Base-by-base conservation (phyloP, 2,113 vertebrate genomes). In the Pygoscelis antarcticus region DNA sequence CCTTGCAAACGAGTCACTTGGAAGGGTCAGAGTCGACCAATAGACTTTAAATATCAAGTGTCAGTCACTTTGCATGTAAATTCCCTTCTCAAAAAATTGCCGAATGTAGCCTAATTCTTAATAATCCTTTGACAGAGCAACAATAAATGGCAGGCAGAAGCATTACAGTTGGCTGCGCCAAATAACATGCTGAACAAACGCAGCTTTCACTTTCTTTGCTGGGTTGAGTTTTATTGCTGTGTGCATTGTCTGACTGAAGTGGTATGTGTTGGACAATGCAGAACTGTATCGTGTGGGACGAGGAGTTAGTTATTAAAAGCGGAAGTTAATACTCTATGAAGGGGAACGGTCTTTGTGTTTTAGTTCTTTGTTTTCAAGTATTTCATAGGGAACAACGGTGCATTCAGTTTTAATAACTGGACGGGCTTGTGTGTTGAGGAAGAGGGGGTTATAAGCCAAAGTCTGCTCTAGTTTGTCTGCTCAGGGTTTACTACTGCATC, bases 171-270 rank as follows among this genome's bases (percentile, higher is more conserved):
- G 82, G 95, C 93, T 96, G 92, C 69, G 69, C 97, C 90, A 95
- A 97, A 90, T 91, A 96, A 91, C 96, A 71, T 54, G 87, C 96
- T 95, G 96, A 97, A 97, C 97, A 98, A 93, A 95, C 25, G 94
- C 94, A 93, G 96, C 95, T 96, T 93, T 96, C 93, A 96, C 96
- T 93, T 93, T 95, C 95, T 96, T 96, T 96, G 93, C 95, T 87
- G 96, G 89, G 70, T 34, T 72, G 96, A 95, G 95, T 97, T 97
- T 96, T 96, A 95, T 93, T 97, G 95, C 95, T 85, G 91, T 64
- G 90, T 90, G 83, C 72, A 92, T 96, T 95, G 92, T 97, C 83
- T 93, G 95, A 7, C 90, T 96, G 85, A 32, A 96, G 95, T 82
- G 89, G 76, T 60, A 5, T 94, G 96, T 80, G 96, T 72, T 47